Conservation (phyloP, 2,113 vertebrate genomes). For the Apodemus speciosus region DNA sequence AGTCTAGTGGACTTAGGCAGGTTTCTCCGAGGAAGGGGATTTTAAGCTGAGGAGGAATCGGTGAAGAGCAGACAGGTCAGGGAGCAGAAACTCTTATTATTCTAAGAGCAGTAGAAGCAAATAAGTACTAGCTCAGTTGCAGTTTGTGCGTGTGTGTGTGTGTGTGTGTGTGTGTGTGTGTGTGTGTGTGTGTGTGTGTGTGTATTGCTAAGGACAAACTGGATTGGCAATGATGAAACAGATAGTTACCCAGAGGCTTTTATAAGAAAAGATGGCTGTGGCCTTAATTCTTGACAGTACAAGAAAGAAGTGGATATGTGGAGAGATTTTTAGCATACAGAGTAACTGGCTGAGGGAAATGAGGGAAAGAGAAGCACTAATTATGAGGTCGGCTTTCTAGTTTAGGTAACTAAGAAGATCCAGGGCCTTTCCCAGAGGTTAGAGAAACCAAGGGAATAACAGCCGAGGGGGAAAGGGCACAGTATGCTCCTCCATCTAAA, state of each 20-base stretch:
- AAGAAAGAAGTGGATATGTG: not conserved
- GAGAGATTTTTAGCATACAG: not conserved
- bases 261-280: not conserved
- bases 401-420: conserved; percentile 20
- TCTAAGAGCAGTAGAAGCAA: conserved; percentile 29
- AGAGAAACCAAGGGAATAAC: not conserved
- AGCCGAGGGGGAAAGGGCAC: not conserved
- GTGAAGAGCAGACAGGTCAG: not conserved
- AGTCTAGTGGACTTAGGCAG: not conserved
- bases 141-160: not conserved
- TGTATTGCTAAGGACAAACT: not conserved
- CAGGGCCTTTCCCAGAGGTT: not conserved
- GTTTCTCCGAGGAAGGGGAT: conserved; percentile 3
- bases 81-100: not conserved
- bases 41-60: conserved; percentile 49
- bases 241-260: not conserved
- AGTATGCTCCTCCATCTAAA: not conserved
- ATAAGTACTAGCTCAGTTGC: not conserved
- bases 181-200: not conserved
- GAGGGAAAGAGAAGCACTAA: not conserved
- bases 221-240: not conserved
- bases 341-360: not conserved
- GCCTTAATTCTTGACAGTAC: not conserved
- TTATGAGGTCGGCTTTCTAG: not conserved
- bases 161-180: not conserved